These are phyloP conservation scores for Brachionus manjavacas DNA, from an alignment of 1,140 invertebrate species.

Conservation along the genomic window DNA sequence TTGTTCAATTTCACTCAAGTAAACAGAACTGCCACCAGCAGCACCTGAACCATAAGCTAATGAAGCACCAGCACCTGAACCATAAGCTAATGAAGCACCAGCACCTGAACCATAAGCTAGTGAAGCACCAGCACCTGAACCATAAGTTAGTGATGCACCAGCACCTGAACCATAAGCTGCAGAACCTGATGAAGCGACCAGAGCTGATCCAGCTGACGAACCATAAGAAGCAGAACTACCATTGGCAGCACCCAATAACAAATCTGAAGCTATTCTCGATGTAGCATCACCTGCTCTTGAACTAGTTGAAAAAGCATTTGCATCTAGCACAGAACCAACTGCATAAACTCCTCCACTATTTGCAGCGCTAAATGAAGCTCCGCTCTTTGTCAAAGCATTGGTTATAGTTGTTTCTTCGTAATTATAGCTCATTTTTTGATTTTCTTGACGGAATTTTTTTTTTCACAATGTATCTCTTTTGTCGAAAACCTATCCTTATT, in stretches of 20 bases:
- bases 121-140: neutral
- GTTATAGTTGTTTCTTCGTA: neutral
- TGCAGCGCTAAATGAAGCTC: neutral
- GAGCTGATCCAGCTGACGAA: neutral
- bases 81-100: neutral
- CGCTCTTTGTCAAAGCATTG: neutral
- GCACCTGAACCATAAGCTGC: neutral
- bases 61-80: neutral
- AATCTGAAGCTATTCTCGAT: neutral
- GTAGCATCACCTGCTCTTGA: neutral
- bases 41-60: neutral
- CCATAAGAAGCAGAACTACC: neutral
- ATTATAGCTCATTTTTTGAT: neutral
- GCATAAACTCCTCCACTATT: neutral
- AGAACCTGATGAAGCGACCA: neutral
- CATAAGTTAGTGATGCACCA: neutral
- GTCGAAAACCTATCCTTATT: neutral
- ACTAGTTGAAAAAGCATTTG: neutral
- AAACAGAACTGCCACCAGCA: neutral
- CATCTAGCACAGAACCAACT: neutral
- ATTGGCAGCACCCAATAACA: neutral
- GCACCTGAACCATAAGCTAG: neutral
- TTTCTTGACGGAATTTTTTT: neutral
- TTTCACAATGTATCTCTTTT: neutral
- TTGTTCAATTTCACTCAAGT: conserved; percentile 25